phyloP scores from a whole-genome alignment of 2,888 invertebrate genomes.

The Hyposoter dolosus region DNA sequence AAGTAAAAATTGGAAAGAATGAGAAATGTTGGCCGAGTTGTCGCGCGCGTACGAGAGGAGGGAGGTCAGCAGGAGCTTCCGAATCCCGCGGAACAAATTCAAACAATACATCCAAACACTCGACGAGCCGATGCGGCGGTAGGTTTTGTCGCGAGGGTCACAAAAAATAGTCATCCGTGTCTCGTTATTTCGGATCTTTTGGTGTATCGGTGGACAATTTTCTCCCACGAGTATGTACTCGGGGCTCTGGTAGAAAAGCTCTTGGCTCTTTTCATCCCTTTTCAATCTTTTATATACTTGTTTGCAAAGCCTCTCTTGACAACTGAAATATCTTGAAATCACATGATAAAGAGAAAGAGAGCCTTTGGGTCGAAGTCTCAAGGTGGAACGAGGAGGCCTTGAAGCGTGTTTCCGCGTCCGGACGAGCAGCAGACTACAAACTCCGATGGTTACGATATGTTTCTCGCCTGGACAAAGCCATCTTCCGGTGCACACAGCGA shows the following conservation, averaged over 20 bases:
- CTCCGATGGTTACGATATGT: constrained; percentile 67
- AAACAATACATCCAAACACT: constrained; percentile 3
- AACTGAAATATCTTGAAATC: constrained; percentile 42
- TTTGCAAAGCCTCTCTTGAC: constrained; percentile 23
- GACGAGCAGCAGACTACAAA: constrained; percentile 56
- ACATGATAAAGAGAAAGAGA: neutral
- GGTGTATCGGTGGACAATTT: constrained; percentile 49
- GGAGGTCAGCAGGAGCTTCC: neutral
- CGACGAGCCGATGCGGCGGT: neutral
- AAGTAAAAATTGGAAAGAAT: constrained; percentile 4
- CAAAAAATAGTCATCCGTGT: constrained; percentile 13
- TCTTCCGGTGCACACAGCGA: constrained; percentile 38
- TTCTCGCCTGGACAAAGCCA: constrained; percentile 66
- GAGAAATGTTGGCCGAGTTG: constrained; percentile 2
- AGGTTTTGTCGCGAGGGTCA: too few relatives aligned
- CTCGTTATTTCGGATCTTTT: constrained; percentile 48
- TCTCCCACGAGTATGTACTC: neutral
- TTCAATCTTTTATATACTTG: neutral
- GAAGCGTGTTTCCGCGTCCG: constrained; percentile 44
- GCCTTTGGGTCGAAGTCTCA: neutral
- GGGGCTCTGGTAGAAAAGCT: neutral
- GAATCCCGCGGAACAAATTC: constrained; percentile 15
- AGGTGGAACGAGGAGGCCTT: constrained; percentile 26
- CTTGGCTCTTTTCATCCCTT: constrained; percentile 13
- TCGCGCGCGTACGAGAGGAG: neutral